A percentile compares a stretch with the other conserved stretches of the same genome.
Conservation (phyloP, 2,888 invertebrate species). For the Troilus luridus region DNA sequence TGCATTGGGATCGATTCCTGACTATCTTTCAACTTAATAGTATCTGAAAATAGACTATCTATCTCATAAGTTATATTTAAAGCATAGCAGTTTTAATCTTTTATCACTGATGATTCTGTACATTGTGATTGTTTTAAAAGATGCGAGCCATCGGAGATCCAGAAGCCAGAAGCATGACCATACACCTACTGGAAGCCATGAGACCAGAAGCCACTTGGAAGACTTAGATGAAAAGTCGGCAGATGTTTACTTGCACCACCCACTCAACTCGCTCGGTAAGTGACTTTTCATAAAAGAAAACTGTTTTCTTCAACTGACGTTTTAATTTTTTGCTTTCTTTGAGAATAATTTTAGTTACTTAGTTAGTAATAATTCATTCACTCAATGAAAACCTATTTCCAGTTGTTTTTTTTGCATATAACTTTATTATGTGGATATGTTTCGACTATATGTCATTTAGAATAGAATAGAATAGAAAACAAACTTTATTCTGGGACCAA, state of each 20-base stretch:
- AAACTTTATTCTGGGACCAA: no score
- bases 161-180: constrained; percentile 43
- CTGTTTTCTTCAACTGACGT: not conserved
- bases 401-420: no score
- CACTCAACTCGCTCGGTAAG: constrained; percentile 81
- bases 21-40: no score
- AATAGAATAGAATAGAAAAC: no score
- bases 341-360: no score
- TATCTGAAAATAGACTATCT: not conserved
- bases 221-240: constrained; percentile 83
- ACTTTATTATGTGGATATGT: no score
- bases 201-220: constrained; percentile 84
- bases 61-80: not conserved
- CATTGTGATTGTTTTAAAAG: not conserved
- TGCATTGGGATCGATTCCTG: no score
- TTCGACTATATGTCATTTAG: no score
- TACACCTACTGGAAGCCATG: constrained; percentile 70
- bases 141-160: constrained; percentile 8
- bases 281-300: not conserved
- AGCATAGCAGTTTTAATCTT: not conserved
- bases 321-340: not conserved
- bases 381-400: no score
- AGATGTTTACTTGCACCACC: constrained; percentile 85
- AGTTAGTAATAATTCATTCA: no score
- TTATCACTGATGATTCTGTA: not conserved